These are phyloP conservation scores for Drosophila multiciliata DNA, from an alignment of 2,888 invertebrate species.

Conservation along the genomic window DNA sequence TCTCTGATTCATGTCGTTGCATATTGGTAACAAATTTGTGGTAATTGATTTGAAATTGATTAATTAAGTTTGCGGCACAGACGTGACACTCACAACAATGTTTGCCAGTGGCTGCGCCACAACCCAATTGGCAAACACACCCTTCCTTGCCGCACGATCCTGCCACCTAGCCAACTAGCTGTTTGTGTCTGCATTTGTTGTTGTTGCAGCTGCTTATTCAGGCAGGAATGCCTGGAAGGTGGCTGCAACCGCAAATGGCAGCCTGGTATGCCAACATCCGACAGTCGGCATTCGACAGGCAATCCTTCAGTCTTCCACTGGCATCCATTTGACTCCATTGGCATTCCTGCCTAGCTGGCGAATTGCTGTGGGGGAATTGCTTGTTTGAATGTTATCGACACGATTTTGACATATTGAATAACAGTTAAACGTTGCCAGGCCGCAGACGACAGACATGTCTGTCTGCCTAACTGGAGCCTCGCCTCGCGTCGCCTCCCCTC, in stretches of 20 bases:
- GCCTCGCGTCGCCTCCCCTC: not conserved
- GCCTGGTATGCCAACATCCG: slow-evolving; percentile 32
- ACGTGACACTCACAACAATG: slow-evolving; percentile 25
- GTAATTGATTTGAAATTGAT: slow-evolving; percentile 82
- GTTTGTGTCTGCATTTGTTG: not conserved
- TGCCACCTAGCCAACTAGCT: not conserved
- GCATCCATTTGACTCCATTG: slow-evolving; percentile 1
- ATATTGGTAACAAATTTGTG: slow-evolving; percentile 82
- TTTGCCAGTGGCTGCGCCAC: slow-evolving; percentile 44
- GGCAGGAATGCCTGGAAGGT: slow-evolving; percentile 31
- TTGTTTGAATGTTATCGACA: slow-evolving; percentile 78
- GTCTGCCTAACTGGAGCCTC: slow-evolving; percentile 30
- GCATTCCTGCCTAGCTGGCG: not conserved
- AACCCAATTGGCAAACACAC: slow-evolving; percentile 3
- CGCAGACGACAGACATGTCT: slow-evolving; percentile 61
- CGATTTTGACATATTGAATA: slow-evolving; percentile 82
- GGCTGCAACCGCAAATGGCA: slow-evolving; percentile 70
- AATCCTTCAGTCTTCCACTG: slow-evolving; percentile 24
- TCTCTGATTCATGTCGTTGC: slow-evolving; percentile 77
- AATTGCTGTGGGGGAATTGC: slow-evolving; percentile 26
- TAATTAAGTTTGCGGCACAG: slow-evolving; percentile 69
- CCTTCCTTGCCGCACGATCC: no score
- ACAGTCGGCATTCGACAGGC: slow-evolving; percentile 10
- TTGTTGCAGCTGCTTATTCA: slow-evolving; percentile 27
- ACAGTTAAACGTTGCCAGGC: slow-evolving; percentile 72